Percentiles rank a stretch among this genome's conserved stretches.
Evolutionary conservation across 1,140 invertebrate genomes (phyloP).

Genomic region (Tetranychus cinnabarinus): DNA sequence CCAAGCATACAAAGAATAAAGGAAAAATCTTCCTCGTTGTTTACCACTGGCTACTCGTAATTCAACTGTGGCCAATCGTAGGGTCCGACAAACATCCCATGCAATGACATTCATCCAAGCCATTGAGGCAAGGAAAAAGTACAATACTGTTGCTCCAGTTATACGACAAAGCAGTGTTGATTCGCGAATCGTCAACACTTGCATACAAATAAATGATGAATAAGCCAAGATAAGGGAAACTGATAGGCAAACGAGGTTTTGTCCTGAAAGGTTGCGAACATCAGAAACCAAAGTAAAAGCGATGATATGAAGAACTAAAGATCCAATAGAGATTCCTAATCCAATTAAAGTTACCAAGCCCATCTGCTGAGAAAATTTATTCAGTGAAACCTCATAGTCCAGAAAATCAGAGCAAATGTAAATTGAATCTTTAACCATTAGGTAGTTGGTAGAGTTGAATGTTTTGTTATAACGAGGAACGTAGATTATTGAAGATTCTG

Average conservation of each 20-base stretch:
- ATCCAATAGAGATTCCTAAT: constrained; percentile 25
- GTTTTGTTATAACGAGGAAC: neutral
- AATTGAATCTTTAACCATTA: neutral
- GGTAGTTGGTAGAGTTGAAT: neutral
- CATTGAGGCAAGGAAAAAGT: constrained; percentile 29
- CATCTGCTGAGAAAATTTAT: constrained; percentile 14
- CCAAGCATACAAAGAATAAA: constrained; percentile 31
- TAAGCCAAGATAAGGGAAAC: constrained; percentile 25
- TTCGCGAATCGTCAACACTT: constrained; percentile 8
- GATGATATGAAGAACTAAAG: constrained; percentile 24
- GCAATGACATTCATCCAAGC: constrained; percentile 35
- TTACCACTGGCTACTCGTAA: constrained; percentile 22
- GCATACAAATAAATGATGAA: constrained; percentile 23
- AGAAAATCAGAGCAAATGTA: neutral
- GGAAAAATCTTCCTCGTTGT: constrained; percentile 22
- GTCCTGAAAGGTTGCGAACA: constrained; percentile 27
- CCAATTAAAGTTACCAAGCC: constrained; percentile 24
- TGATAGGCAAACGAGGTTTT: constrained; percentile 27
- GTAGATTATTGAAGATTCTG: neutral
- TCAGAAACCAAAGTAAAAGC: constrained; percentile 25
- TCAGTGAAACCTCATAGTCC: neutral
- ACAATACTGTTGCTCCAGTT: constrained; percentile 26
- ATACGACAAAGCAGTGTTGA: constrained; percentile 15
- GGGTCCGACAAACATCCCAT: constrained; percentile 31
- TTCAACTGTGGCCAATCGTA: constrained; percentile 26